Percentiles rank a stretch among this genome's conserved stretches.
Conservation (phyloP, 2,113 vertebrate genomes). For the Brachyhypopomus gauderio region DNA sequence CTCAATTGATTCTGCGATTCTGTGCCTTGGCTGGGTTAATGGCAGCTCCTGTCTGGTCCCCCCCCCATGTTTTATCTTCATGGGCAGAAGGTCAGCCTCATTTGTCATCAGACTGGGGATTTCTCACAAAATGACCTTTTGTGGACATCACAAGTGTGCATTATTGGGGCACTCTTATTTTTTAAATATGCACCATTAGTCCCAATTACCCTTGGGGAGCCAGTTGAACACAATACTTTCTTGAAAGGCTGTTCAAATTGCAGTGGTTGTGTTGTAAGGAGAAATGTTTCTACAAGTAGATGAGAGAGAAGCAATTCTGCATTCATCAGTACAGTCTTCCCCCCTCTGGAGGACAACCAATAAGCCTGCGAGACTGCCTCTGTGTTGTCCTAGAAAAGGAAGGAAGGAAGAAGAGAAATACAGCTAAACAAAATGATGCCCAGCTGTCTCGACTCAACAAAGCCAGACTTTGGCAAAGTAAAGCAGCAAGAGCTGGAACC, state of each 20-base stretch:
- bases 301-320: neutral
- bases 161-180: conserved; percentile 31
- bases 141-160: conserved; percentile 14
- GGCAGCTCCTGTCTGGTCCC: conserved; percentile 44
- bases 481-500: conserved; percentile 2
- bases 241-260: conserved; percentile 6
- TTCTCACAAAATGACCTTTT: conserved; percentile 29
- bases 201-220: conserved; percentile 16
- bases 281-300: neutral
- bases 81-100: conserved; percentile 41
- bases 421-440: conserved; percentile 28
- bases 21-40: conserved; percentile 39
- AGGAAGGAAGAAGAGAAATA: neutral
- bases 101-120: neutral
- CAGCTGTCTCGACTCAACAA: conserved; percentile 1
- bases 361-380: conserved; percentile 1
- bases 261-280: neutral
- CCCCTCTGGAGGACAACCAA: conserved; percentile 8
- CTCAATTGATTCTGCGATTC: conserved; percentile 50
- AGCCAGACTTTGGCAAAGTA: conserved; percentile 20
- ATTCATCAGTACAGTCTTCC: conserved; percentile 9
- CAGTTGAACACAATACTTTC: neutral
- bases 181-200: conserved; percentile 39
- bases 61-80: conserved; percentile 45
- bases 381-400: conserved; percentile 12